Evolutionary conservation across 2,113 vertebrate genomes (phyloP).

Genomic region (Indri indri): DNA sequence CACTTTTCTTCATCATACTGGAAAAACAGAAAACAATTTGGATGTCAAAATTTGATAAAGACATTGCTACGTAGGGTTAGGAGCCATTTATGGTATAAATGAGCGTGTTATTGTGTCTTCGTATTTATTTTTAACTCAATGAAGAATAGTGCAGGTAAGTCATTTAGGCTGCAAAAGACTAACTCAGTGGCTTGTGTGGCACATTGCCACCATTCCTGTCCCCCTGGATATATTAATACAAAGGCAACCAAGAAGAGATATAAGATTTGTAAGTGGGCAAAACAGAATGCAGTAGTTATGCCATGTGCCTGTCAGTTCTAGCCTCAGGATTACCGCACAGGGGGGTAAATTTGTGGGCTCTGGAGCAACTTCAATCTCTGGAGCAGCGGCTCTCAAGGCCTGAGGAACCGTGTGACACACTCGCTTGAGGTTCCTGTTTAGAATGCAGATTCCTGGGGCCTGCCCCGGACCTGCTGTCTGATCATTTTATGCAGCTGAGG

Average conservation of each 20-base stretch:
- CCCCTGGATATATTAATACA: background rate
- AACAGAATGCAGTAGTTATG: background rate
- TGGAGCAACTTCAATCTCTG: background rate
- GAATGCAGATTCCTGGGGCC: background rate
- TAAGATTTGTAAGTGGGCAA: background rate
- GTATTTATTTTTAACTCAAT: background rate
- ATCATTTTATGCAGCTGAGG: no score
- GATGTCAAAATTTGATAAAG: background rate
- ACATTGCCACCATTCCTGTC: background rate
- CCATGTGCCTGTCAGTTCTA: background rate
- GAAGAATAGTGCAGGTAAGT: background rate
- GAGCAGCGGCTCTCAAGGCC: background rate
- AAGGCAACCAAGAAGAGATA: background rate
- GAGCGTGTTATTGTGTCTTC: background rate
- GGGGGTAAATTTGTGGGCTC: background rate
- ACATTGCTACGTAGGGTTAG: background rate
- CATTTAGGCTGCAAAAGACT: background rate
- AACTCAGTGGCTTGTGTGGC: background rate
- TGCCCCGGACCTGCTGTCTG: background rate
- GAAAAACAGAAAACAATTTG: background rate
- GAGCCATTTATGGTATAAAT: background rate
- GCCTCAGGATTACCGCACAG: accelerated
- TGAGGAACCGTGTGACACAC: background rate
- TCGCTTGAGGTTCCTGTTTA: background rate
- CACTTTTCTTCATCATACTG: background rate